A percentile compares a stretch with the other conserved stretches of the same genome.
Evolutionary conservation across 1,140 invertebrate species (phyloP).

Genomic region (Ceratosolen solmsi): DNA sequence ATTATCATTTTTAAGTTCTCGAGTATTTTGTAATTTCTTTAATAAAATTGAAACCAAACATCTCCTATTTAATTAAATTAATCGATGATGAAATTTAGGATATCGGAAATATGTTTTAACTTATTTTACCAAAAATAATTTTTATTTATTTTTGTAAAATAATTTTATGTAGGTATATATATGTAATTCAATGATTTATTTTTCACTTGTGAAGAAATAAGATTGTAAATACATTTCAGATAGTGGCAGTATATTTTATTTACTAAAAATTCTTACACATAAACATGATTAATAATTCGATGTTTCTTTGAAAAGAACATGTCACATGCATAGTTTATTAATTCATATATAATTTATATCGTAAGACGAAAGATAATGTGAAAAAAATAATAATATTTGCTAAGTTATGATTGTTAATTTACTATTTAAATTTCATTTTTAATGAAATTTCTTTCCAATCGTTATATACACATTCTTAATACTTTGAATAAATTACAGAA

Average conservation of each 20-base stretch:
- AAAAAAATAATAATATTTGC: conserved; percentile 35
- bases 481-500: conserved; percentile 40
- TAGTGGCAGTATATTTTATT: conserved; percentile 50
- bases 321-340: conserved; percentile 29
- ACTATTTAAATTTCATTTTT: conserved; percentile 12
- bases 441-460: conserved; percentile 42
- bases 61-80: conserved; percentile 29
- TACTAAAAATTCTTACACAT: conserved; percentile 47
- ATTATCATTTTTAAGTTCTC: conserved; percentile 14
- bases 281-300: conserved; percentile 46
- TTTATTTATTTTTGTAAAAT: conserved; percentile 57
- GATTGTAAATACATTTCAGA: conserved; percentile 44
- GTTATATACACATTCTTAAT: conserved; percentile 47
- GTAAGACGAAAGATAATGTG: neutral
- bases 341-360: conserved; percentile 38
- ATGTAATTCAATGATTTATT: conserved; percentile 15
- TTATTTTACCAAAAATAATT: conserved; percentile 56
- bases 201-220: conserved; percentile 42
- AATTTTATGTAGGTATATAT: conserved; percentile 44
- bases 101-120: conserved; percentile 17
- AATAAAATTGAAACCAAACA: conserved; percentile 31
- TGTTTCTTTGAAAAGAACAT: conserved; percentile 42
- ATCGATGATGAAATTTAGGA: neutral
- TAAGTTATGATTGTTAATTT: conserved; percentile 31
- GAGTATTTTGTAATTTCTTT: conserved; percentile 19